These are phyloP conservation scores for Hyppa rectilinea DNA, from an alignment of 2,888 invertebrate genomes.

Conservation along the genomic window DNA sequence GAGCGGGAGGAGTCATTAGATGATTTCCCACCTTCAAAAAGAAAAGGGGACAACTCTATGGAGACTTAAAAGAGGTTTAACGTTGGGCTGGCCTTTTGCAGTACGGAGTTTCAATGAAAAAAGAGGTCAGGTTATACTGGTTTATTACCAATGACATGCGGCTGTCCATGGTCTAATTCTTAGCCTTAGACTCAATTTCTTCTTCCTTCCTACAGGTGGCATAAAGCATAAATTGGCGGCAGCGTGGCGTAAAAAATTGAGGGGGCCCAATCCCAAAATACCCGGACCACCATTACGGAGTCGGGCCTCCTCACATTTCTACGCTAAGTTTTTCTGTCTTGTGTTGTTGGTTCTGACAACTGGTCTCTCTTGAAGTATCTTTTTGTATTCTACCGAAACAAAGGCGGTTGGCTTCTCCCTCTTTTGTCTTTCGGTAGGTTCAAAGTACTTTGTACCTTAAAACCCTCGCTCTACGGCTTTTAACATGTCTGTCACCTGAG, in stretches of 20 bases:
- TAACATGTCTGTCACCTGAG: too few species aligned
- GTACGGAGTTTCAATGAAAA: too few species aligned
- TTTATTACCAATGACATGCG: neutral
- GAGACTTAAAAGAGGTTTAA: too few species aligned
- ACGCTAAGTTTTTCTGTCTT: neutral
- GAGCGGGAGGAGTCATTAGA: too few species aligned
- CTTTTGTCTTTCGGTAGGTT: slow-evolving; percentile 13
- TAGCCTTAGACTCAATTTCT: neutral
- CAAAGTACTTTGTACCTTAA: neutral
- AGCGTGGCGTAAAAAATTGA: neutral
- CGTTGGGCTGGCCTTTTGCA: too few species aligned
- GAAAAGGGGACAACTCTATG: too few species aligned
- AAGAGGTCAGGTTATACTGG: neutral
- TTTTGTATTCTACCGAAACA: neutral
- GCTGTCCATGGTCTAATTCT: too few species aligned
- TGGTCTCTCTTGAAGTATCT: neutral
- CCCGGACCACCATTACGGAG: neutral
- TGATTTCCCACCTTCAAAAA: too few species aligned
- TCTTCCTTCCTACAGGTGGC: slow-evolving; percentile 3
- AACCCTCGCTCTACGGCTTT: neutral
- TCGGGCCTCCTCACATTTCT: neutral
- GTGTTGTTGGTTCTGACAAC: neutral
- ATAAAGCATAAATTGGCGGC: neutral
- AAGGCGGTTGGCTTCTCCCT: too few species aligned
- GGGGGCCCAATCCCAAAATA: too few species aligned